Percentiles rank a stretch among this genome's conserved stretches.
phyloP scores from a whole-genome alignment of 64 coral and sea anemone genomes.

The Porites lutea region DNA sequence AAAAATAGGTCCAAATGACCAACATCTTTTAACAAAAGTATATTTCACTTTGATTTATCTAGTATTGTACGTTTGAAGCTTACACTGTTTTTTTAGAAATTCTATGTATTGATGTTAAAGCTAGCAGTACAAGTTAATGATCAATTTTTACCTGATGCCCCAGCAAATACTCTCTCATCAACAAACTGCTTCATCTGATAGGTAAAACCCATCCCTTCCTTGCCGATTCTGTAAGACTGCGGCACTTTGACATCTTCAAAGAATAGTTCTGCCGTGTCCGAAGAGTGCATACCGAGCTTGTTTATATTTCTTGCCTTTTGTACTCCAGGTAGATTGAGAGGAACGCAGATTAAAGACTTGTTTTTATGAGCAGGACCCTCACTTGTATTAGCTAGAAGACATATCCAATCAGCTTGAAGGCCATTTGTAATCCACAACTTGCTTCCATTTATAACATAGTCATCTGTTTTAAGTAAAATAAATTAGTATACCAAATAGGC shows the following conservation, averaged over 20 bases:
- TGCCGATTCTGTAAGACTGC: conserved; percentile 90
- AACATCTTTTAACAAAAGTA: too few species aligned
- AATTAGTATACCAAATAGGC: neutral
- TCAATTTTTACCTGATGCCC: conserved; percentile 70
- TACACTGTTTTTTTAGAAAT: too few species aligned
- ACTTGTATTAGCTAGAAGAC: conserved; percentile 94
- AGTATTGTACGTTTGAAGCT: too few species aligned
- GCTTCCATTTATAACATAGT: conserved; percentile 98
- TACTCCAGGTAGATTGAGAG: conserved; percentile 84
- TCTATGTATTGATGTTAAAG: too few species aligned
- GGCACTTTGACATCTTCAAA: conserved; percentile 97
- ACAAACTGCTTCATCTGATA: conserved; percentile 99
- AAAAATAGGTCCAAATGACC: too few species aligned
- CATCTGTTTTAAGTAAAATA: conserved; percentile 65
- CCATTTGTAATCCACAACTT: conserved; percentile 99
- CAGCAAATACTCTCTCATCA: conserved; percentile 97
- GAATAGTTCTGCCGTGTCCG: conserved; percentile 97
- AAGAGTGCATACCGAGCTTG: conserved; percentile 97
- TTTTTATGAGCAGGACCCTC: conserved; percentile 84
- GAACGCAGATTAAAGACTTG: conserved; percentile 95
- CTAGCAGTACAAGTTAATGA: neutral
- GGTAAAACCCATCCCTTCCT: conserved; percentile 92
- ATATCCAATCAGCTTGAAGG: conserved; percentile 98
- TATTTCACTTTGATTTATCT: too few species aligned
- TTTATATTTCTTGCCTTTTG: conserved; percentile 82